Percentiles rank a stretch among this genome's conserved stretches.
Evolutionary conservation across 1,140 invertebrate genomes (phyloP).

Genomic region (Samia ricini): DNA sequence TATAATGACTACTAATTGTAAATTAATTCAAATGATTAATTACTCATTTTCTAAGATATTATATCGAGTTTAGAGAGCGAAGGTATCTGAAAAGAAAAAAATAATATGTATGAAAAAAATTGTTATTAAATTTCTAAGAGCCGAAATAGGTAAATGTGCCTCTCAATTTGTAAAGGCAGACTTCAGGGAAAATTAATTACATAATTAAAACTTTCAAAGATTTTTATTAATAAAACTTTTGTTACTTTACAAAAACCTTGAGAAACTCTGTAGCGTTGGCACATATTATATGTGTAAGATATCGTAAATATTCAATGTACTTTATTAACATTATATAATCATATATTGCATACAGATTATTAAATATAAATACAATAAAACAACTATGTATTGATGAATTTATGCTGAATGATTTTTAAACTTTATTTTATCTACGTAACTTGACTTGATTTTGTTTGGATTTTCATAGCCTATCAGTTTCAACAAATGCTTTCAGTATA

Average conservation of each 20-base stretch:
- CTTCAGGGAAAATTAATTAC: not conserved
- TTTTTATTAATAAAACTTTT: not conserved
- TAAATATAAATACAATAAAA: too few relatives aligned
- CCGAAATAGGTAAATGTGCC: not conserved
- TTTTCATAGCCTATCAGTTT: too few relatives aligned
- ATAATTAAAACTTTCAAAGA: not conserved
- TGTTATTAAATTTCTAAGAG: not conserved
- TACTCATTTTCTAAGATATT: not conserved
- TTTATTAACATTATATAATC: too few relatives aligned
- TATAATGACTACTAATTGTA: not conserved
- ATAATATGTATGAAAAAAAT: constrained; percentile 1
- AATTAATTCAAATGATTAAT: not conserved
- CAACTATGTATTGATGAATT: too few relatives aligned
- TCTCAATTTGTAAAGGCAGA: not conserved
- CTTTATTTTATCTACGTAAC: too few relatives aligned
- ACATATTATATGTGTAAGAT: too few relatives aligned
- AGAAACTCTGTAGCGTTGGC: too few relatives aligned
- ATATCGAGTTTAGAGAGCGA: constrained; percentile 20
- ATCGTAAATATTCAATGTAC: too few relatives aligned
- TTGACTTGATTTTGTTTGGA: too few relatives aligned
- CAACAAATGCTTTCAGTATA: too few relatives aligned
- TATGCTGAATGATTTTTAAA: too few relatives aligned
- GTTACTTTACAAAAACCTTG: not conserved
- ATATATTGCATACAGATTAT: too few relatives aligned
- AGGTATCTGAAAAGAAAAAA: constrained; percentile 27